Evolutionary conservation across 1,140 invertebrate species (phyloP).

Genomic region (Bursaphelenchus mucronatus): DNA sequence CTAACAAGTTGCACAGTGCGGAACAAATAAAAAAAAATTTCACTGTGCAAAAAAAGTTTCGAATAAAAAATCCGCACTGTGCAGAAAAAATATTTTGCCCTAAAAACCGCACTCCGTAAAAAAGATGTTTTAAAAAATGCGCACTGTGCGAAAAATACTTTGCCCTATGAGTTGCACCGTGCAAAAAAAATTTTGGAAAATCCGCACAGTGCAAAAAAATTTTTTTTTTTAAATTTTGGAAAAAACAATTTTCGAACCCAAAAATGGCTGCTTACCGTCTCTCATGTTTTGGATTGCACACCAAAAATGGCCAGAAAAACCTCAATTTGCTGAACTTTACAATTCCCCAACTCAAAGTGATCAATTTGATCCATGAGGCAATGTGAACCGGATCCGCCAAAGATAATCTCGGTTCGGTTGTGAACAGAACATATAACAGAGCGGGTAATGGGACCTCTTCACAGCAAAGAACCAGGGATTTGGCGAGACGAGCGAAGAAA

Average conservation of each 20-base stretch:
- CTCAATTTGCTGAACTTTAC: conserved; percentile 59
- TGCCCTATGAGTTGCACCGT: too few species aligned
- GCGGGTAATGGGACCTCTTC: conserved; percentile 56
- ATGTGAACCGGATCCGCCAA: conserved; percentile 48
- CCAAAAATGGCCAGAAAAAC: conserved; percentile 59
- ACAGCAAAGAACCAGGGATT: conserved; percentile 55
- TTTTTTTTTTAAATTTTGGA: background rate
- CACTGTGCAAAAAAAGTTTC: too few species aligned
- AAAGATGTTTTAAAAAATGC: too few species aligned
- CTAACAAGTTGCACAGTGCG: too few species aligned
- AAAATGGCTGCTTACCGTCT: conserved; percentile 23
- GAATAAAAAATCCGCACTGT: too few species aligned
- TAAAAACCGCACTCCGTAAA: too few species aligned
- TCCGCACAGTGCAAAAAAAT: too few species aligned
- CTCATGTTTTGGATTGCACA: conserved; percentile 58
- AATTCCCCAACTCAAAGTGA: conserved; percentile 58
- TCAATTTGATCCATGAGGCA: conserved; percentile 54
- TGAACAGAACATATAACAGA: conserved; percentile 56
- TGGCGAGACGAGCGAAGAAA: conserved; percentile 57
- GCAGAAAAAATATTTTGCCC: too few species aligned
- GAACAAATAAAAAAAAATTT: too few species aligned
- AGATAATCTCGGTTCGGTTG: conserved; percentile 55
- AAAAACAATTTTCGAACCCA: background rate
- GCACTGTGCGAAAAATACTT: too few species aligned
- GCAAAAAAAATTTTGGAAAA: too few species aligned